Conservation (phyloP, 2,888 invertebrate species). For the Lasioglossum malachurum region DNA sequence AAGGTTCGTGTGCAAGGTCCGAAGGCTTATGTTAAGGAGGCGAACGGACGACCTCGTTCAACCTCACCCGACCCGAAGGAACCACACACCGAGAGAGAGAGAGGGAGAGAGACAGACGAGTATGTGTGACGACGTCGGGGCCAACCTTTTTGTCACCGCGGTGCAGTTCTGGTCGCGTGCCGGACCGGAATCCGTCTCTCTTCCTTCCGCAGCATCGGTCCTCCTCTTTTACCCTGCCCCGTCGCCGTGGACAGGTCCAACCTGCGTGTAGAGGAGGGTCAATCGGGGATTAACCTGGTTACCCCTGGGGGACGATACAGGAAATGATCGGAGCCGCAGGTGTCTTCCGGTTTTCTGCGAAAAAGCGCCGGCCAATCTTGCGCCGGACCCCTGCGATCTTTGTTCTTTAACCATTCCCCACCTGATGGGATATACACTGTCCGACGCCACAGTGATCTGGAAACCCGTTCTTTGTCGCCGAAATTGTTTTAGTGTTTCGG, state of each 20-base stretch:
- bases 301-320: constrained; percentile 71
- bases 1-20: constrained; percentile 65
- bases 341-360: constrained; percentile 73
- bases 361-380: constrained; percentile 32
- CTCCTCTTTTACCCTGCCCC: neutral
- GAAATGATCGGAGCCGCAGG: constrained; percentile 78
- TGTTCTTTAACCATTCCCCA: neutral
- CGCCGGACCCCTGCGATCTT: neutral
- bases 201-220: neutral
- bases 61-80: constrained; percentile 43
- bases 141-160: constrained; percentile 82
- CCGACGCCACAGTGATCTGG: neutral
- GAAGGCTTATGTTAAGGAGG: constrained; percentile 72
- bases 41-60: constrained; percentile 49
- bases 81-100: constrained; percentile 47
- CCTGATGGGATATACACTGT: neutral
- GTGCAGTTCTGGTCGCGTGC: constrained; percentile 81
- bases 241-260: constrained; percentile 69
- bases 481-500: too few species aligned
- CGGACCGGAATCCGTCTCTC: constrained; percentile 70
- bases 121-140: constrained; percentile 70
- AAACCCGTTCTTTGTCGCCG: neutral
- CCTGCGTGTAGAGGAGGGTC: constrained; percentile 78
- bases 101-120: constrained; percentile 48
- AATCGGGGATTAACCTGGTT: constrained; percentile 83